Evolutionary conservation across 2,113 vertebrate genomes (phyloP), one percentile per base, ranked within the genome.

Genomic region (Chrysemys picta): DNA sequence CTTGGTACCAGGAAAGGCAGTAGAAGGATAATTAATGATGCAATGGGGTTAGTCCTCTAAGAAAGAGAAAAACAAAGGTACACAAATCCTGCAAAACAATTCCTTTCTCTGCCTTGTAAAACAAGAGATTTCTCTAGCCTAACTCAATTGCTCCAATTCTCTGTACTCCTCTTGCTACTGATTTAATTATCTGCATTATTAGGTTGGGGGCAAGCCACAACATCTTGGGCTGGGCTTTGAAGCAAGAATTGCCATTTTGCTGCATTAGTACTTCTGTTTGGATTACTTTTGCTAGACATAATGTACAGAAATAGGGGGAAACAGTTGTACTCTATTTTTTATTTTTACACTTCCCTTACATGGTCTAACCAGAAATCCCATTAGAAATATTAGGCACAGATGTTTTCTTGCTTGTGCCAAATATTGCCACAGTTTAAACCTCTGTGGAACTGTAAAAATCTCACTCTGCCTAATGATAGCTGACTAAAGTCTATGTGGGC

Each of bases 221-320:
- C 56, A 29, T 10, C 0, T 0, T 35, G 80, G 50, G 19, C 87
- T 49, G 25, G 19, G 8, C 12, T 22, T 52, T 0, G 0, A 65
- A 29, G 17, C 59, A 83, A 59, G 45, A 21, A 62, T 14, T 29
- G 54, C 69, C 57, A 10, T 1, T 0, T 6, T 75, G 21, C 52
- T 69, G 6, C 38, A 24, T n/a, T 31, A 47, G 52, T 24, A 2
- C 35, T 47, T 27, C 57, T 27, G 22, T 50, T 47, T 6, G 38
- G 69, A 8, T 86, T 88, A 31, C 4, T 59, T 72, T 89, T 50
- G n/a, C 27, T 0, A 0, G 10, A 53, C 42, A 5, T 35, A 84
- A 52, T 47, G 75, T 11, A 80, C 19, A 80, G 0, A 59, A 65
- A 13, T 3, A 82, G 38, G 72, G 22, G 62, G 2, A 69, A 69